Percentiles rank a stretch among this genome's conserved stretches.
These are phyloP conservation scores for Drosophila diplacantha DNA, from an alignment of 2,888 invertebrate species.

Conservation along the genomic window DNA sequence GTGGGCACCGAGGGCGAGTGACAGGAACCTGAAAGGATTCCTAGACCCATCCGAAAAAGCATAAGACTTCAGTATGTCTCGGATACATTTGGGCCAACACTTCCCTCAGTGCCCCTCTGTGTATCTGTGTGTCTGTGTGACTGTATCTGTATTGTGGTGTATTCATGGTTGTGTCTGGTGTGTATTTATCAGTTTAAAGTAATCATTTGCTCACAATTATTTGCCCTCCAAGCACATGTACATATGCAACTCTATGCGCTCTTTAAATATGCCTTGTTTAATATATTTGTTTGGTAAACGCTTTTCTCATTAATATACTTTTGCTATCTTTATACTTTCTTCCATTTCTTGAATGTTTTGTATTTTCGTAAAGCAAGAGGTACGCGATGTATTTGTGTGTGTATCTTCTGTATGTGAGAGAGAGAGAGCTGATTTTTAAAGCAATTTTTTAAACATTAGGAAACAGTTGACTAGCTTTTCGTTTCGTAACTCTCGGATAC, in stretches of 20 bases:
- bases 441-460: constrained; percentile 64
- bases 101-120: constrained; percentile 6
- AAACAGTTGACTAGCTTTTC: constrained; percentile 46
- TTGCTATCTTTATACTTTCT: constrained; percentile 36
- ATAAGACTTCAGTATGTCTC: not conserved
- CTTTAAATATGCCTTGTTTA: constrained; percentile 47
- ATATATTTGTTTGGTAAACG: constrained; percentile 40
- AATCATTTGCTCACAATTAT: constrained; percentile 58
- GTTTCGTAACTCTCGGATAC: constrained; percentile 28
- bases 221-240: constrained; percentile 38
- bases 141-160: not conserved
- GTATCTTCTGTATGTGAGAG: constrained; percentile 17
- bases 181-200: constrained; percentile 50
- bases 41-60: not conserved
- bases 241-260: constrained; percentile 39
- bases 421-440: constrained; percentile 52
- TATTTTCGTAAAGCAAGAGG: constrained; percentile 71
- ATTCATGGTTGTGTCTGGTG: constrained; percentile 16
- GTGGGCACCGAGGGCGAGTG: not conserved
- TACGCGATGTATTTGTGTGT: constrained; percentile 69
- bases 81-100: not conserved
- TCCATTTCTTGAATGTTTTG: constrained; percentile 43
- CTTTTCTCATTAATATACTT: constrained; percentile 44
- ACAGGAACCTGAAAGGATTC: not conserved
- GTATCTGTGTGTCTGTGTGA: constrained; percentile 13